A percentile compares a stretch with the other conserved stretches of the same genome.
Conservation (phyloP, 2,797 vertebrate species). For the Siniperca undulata region DNA sequence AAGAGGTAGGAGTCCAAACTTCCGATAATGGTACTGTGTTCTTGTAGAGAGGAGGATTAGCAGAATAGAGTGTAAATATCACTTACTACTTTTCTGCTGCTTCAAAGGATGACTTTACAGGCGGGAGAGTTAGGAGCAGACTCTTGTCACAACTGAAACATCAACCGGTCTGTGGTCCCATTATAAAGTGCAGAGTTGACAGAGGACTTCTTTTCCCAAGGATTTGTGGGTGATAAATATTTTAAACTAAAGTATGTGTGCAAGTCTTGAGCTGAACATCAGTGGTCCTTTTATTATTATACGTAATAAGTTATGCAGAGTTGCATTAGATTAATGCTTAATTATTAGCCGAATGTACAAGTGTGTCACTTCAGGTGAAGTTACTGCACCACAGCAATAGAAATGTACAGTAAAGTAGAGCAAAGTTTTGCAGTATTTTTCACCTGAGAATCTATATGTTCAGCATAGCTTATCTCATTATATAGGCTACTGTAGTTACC, state of each 20-base stretch:
- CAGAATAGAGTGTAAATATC: constrained; percentile 45
- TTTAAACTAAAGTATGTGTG: constrained; percentile 3
- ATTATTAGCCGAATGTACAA: background rate
- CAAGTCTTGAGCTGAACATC: constrained; percentile 12
- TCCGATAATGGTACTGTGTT: constrained; percentile 51
- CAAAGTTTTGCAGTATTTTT: background rate
- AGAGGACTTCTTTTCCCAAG: constrained; percentile 16
- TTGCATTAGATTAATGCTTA: constrained; percentile 12
- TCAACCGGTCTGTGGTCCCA: constrained; percentile 36
- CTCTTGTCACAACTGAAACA: constrained; percentile 51
- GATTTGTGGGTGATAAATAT: constrained; percentile 12
- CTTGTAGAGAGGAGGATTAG: constrained; percentile 50
- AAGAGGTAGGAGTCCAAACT: constrained; percentile 63
- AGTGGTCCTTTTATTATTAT: background rate
- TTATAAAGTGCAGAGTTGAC: constrained; percentile 35
- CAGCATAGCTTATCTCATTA: constrained; percentile 7
- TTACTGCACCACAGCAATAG: background rate
- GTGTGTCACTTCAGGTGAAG: constrained; percentile 1
- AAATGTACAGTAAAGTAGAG: constrained; percentile 1
- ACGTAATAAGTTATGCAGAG: background rate
- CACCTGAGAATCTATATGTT: constrained; percentile 4
- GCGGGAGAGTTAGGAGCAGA: constrained; percentile 12
- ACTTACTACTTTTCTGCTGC: constrained; percentile 20
- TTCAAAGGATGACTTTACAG: constrained; percentile 48
- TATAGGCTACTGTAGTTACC: constrained; percentile 7